Evolutionary conservation across 2,113 vertebrate species (phyloP), one percentile per base, ranked within the genome.

Genomic region (Hypomesus transpacificus): DNA sequence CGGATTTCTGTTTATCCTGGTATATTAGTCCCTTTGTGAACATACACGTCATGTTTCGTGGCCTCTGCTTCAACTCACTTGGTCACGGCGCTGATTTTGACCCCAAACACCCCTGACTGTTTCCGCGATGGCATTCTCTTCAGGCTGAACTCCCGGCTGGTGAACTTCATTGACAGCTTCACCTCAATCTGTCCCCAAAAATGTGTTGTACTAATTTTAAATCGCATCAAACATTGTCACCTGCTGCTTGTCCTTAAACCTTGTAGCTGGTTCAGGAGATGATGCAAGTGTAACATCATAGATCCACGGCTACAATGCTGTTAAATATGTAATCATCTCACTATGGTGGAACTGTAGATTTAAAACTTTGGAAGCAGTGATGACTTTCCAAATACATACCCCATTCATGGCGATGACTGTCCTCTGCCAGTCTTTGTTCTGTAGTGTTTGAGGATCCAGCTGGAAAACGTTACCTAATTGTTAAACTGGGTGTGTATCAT

Each of bases 381-480:
- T 63, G 17, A n/a, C 17, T 1, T 18, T 2, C 31, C 31, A 18
- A 46, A 51, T 31, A 92, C 95, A 79, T 82, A 99, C 97, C 82
- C 95, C 96, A 0, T 96, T 97, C 96, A 98, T 96, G 7, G 91
- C 78, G 66, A 99, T 95, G 78, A 97, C 93, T 0, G 94, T 94
- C 76, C 95, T 93, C 63, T 99, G 97, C 97, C 97, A 99, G 16
- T 99, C 97, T 88, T 97, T 96, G 68, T 94, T 96, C 74, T 98
- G 94, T 71, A 98, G 80, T 0, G 84, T 86, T 81, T 99, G 96
- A 0, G 96, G 92, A 71, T 99, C 97, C 92, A 99, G 89, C 97
- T 99, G 88, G 31, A 77, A 76, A 80, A 72, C 52, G 54, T 74
- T 3, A 64, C 50, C 16, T 18, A 61, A 14, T 17, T 11, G 18